Evolutionary conservation across 2,797 vertebrate genomes (phyloP), one percentile per base, ranked within the genome.

Genomic region (Argya squamiceps): DNA sequence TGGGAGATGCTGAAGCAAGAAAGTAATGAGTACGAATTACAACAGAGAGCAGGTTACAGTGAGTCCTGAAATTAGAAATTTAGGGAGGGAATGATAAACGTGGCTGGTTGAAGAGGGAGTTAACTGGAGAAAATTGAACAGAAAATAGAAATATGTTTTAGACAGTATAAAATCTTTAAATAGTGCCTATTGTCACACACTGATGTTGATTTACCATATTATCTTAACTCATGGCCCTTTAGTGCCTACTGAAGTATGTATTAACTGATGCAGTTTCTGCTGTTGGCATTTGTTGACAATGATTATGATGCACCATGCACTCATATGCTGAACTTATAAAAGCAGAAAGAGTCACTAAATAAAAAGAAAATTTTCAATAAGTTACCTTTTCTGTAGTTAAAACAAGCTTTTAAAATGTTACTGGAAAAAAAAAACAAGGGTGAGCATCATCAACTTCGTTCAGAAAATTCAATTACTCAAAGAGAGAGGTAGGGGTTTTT

Each of bases 11-110:
- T 73, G 77, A 93, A 69, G 22, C 11, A 64, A 20, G 46, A 37
- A 85, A 69, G 15, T 46, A 34, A 30, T 53, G 22, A 58, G 21
- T 46, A 47, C 23, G 32, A 84, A 49, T 92, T 84, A 86, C 3
- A 12, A 56, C 15, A 60, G 26, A 62, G 14, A 56, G 4, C 11
- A 60, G 22, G 16, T 70, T 89, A 81, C 23, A 69, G 6, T 71
- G 69, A 70, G 17, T 64, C 83, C 44, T 78, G 79, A 90, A 83
- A 95, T 92, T 80, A 84, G 62, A 81, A 92, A 74, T 86, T 75
- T 5, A 90, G 53, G 73, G 77, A 96, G 73, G n/a, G 11, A 52
- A 59, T 67, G 22, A 78, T 71, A 81, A 86, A 75, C 1, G 1
- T 14, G 19, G 3, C 10, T 6, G 3, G 10, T 21, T 75, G 49